Conservation (phyloP, 1,140 invertebrate genomes). For the Agrilus planipennis region DNA sequence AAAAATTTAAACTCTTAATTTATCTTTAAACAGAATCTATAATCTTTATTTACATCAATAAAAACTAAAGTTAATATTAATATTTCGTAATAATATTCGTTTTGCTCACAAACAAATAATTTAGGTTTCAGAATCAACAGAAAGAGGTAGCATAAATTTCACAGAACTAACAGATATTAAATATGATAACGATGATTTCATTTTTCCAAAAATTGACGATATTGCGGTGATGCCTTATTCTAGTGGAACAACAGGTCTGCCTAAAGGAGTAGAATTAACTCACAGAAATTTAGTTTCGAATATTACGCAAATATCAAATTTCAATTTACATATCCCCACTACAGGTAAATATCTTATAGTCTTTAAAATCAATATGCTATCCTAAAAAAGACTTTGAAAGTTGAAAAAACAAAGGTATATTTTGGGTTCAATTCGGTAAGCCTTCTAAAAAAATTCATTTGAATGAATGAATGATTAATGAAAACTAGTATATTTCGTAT, state of each 20-base stretch:
- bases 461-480: constrained; percentile 1
- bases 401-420: not conserved
- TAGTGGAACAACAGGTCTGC: constrained; percentile 81
- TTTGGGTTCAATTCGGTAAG: not conserved
- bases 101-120: not conserved
- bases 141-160: constrained; percentile 44
- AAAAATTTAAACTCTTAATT: not conserved
- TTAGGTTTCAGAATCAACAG: constrained; percentile 17
- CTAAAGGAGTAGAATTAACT: constrained; percentile 76
- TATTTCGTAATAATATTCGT: not conserved
- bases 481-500: constrained; percentile 1
- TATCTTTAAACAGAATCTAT: not conserved
- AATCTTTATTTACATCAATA: not conserved
- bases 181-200: constrained; percentile 34
- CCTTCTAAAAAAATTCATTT: not conserved
- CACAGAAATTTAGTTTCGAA: constrained; percentile 52
- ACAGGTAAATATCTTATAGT: constrained; percentile 13
- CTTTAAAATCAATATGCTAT: constrained; percentile 3
- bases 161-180: constrained; percentile 38
- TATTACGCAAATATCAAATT: too few relatives aligned
- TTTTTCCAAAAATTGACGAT: constrained; percentile 32
- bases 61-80: not conserved
- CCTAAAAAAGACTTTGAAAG: not conserved
- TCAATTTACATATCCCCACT: constrained; percentile 18
- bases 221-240: constrained; percentile 50